Evolutionary conservation across 1,140 invertebrate species (phyloP), one percentile per base, ranked within the genome.

Genomic region (Eueides isabella): DNA sequence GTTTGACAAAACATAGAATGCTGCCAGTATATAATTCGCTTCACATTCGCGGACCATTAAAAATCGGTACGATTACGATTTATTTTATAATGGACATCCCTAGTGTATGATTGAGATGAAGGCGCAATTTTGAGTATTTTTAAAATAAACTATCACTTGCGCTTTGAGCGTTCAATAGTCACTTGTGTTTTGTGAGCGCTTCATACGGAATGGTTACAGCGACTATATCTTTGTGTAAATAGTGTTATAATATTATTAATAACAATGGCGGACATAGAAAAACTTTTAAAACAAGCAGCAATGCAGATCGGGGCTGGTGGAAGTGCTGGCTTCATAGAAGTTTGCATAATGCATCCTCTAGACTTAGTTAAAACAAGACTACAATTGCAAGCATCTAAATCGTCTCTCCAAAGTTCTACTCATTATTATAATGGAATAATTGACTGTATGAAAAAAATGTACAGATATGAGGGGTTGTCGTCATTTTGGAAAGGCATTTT

Each of bases 321-420:
- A 72, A 97, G 97, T 76, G 98, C 98, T 79, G 97, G 98, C 76
- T 98, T 99, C 92, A 95, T 98, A 16, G 98, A 99, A 95, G 97
- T 98, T 64, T 98, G 97, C 85, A 96, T 99, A 71, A 99, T 99
- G 98, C 98, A 99, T 94, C 98, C 98, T 2, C 94, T 99, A 85
- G 98, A 99, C 93, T 93, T 99, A 69, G 95, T 99, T 1, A 99
- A 99, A 94, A 99, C 98, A 28, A 88, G 93, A 72, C 76, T 94
- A 65, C 91, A 93, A 77, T 69, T 92, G 44, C 92, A 92, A 80
- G 83, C 88, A 1, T 89, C 74, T 2, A 90, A 81, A 75, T 87
- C 89, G 30, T 81, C 90, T n/a, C 85, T 84, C 29, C 85, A 83
- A 66, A 84, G 61, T 28, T 88, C 91, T 67, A 95, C 96, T 89